Base-by-base conservation (phyloP, 1,140 invertebrate genomes). In the Nasonia giraulti region DNA sequence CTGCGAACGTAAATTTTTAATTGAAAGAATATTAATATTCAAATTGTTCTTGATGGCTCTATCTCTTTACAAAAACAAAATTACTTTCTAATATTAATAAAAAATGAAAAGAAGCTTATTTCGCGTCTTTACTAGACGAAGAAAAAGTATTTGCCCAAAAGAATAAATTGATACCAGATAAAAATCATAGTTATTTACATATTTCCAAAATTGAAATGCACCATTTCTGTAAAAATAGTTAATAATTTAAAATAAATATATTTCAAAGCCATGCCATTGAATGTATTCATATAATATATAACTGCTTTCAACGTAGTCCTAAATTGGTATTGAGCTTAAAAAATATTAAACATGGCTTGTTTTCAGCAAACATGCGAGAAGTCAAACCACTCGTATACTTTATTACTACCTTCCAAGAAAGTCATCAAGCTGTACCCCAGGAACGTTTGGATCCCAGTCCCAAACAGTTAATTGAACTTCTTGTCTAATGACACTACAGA, bases 381-480 rank as follows among this genome's bases (percentile, higher is more conserved):
- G 40, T 40, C 62, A 81, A 66, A 66, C 73, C 73, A 82, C 50
- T 81, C 50, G 12, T 76, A 37, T 47, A 69, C 40, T 76, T 77
- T 88, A 87, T 86, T 90, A 91, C 90, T 95, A 96, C 96, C 96
- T 97, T 94, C 96, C 96, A 91, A 97, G 95, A 94, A 95, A 95
- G 95, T 97, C 97, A 95, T 97, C 96, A 93, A 96, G 95, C 91
- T 95, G 94, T 91, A 96, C 94, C 90, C 96, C 96, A 90, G 95
- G 95, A 91, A 97, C 95, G 88, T 95, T 96, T 88, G 96, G 94
- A 94, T 97, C 97, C 95, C 96, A 97, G 94, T 98, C 97, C 96
- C 96, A 97, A 90, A 97, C 93, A 91, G 95, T 95, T 91, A 96
- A 93, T 90, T 94, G 94, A 91, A 96, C 91, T 93, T 94, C 94